Base-by-base conservation (phyloP, 1,140 invertebrate genomes). In the Heliothis subflexa region DNA sequence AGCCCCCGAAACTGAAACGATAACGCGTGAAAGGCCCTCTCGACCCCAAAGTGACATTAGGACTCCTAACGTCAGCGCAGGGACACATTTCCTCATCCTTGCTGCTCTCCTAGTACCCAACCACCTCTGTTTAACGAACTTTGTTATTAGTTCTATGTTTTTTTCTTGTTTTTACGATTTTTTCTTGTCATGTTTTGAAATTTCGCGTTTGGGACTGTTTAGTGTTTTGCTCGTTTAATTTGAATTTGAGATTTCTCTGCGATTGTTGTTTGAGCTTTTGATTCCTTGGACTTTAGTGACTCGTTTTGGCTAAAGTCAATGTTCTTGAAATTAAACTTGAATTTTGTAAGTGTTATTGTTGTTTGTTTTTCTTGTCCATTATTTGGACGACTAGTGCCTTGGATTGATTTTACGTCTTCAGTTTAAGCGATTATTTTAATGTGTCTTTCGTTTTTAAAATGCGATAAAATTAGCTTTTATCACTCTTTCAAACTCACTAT, bases 151-250 rank as follows among this genome's bases (percentile, higher is more conserved):
- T 61, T 25, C 76, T 50, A 61, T 50, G 45, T 50, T 52, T 74
- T 68, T 71, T 74, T 68, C 61, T 71, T 72, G 77, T 78, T 78
- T 78, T 72, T 72, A 78, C 72, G 68, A 52, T 62, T 50, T 78
- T 78, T 55, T 72, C 52, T 70, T 59, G 64, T 70, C 70, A 11
- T 70, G 64, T 61, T 59, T 61, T 59, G 11, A 28, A 61, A 47
- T 10, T 13, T 61, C 9, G 16, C 12, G 11, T 18, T 10, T 13
- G 68, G 68, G 68, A 55, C 50, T 71, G 50, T 71, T 71, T 40
- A 71, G 54, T 70, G 18, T 28, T 28, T 28, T 11, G 13, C 45
- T 61, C 13, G 45, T 47, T 57, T 72, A 5, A 59, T 72, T 49
- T 59, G 5, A 54, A 71, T 55, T 71, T 71, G 18, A 14, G 28